Percentiles rank a stretch among this genome's conserved stretches.
These are phyloP conservation scores for Bombus soroeensis DNA, from an alignment of 1,140 invertebrate species.

Conservation along the genomic window DNA sequence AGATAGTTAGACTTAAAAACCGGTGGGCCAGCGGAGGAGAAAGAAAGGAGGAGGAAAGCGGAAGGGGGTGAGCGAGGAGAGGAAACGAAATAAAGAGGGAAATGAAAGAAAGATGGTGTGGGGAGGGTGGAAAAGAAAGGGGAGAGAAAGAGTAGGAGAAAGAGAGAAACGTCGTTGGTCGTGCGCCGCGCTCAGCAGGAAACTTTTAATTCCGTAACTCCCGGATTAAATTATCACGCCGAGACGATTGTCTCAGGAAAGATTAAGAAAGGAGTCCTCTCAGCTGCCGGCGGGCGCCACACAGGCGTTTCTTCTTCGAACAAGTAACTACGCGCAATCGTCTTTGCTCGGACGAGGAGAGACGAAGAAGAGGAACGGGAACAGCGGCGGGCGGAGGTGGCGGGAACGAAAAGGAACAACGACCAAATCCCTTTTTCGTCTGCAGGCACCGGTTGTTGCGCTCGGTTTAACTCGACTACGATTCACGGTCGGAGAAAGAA, in stretches of 20 bases:
- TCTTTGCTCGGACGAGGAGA: not conserved
- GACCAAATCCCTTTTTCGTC: slow-evolving; percentile 67
- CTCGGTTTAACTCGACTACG: slow-evolving; percentile 67
- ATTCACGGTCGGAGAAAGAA: slow-evolving; percentile 50
- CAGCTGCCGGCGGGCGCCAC: slow-evolving; percentile 45
- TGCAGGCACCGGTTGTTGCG: slow-evolving; percentile 66
- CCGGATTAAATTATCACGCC: slow-evolving; percentile 80
- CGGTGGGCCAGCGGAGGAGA: not conserved
- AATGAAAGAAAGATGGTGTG: too few species aligned
- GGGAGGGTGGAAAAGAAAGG: slow-evolving; percentile 24
- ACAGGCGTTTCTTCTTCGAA: slow-evolving; percentile 56
- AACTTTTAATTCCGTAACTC: slow-evolving; percentile 81
- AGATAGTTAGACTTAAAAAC: slow-evolving; percentile 24
- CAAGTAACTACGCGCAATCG: slow-evolving; percentile 56
- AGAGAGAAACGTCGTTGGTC: slow-evolving; percentile 56
- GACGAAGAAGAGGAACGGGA: not conserved
- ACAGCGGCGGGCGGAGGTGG: not conserved
- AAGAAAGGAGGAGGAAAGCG: not conserved
- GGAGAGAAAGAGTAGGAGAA: slow-evolving; percentile 16
- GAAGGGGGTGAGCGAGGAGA: not conserved
- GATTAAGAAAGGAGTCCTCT: slow-evolving; percentile 76
- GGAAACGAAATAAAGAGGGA: not conserved
- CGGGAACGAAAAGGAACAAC: slow-evolving; percentile 30
- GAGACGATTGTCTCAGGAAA: slow-evolving; percentile 76
- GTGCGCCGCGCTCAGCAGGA: slow-evolving; percentile 74